Evolutionary conservation across 1,140 invertebrate species (phyloP).

Genomic region (Lucilia cuprina): DNA sequence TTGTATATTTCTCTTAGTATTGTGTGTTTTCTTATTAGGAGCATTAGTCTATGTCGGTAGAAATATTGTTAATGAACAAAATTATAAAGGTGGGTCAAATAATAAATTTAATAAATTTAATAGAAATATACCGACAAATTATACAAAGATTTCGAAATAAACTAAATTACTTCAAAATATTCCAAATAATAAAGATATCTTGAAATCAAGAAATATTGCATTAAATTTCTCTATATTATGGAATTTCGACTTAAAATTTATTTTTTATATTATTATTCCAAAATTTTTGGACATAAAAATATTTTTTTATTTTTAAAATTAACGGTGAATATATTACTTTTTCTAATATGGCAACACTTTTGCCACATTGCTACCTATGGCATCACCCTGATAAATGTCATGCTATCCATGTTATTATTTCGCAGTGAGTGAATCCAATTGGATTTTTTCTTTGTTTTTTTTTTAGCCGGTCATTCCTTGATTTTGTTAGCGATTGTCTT

Average conservation of each 20-base stretch:
- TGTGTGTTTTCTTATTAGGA: conserved; percentile 63
- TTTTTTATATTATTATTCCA: too few relatives aligned
- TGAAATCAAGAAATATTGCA: too few relatives aligned
- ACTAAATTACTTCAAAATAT: too few relatives aligned
- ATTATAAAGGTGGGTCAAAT: conserved; percentile 6
- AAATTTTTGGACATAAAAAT: too few relatives aligned
- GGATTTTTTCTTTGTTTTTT: neutral
- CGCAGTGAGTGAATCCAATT: neutral
- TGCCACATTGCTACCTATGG: too few relatives aligned
- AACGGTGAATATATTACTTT: too few relatives aligned
- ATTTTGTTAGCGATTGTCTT: neutral
- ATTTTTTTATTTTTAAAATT: too few relatives aligned
- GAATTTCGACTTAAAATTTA: too few relatives aligned
- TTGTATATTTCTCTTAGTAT: conserved; percentile 63
- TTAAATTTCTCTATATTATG: too few relatives aligned
- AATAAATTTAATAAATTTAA: neutral
- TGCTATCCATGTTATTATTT: neutral
- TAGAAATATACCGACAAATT: neutral
- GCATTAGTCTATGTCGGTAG: conserved; percentile 64
- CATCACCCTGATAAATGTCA: too few relatives aligned
- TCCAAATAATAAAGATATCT: too few relatives aligned
- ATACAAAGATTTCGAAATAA: neutral
- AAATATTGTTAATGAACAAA: conserved; percentile 44
- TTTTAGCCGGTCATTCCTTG: neutral
- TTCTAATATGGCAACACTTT: too few relatives aligned